Conservation (phyloP, 2,113 vertebrate species). For the Hassar affinis region DNA sequence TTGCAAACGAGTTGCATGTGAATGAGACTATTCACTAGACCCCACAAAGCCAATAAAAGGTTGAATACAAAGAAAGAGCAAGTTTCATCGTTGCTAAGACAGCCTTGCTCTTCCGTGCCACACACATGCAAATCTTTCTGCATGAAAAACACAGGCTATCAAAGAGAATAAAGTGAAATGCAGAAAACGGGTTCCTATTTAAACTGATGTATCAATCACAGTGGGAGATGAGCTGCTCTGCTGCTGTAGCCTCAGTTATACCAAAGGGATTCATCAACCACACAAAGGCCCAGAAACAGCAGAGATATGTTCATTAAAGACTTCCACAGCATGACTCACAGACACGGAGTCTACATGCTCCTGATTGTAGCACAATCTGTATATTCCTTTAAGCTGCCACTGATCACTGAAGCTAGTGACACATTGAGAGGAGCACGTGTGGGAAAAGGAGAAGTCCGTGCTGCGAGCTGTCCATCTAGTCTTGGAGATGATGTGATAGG, state of each 20-base stretch:
- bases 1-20: not conserved
- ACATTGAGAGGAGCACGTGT: constrained; percentile 5
- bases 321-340: constrained; percentile 2
- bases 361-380: constrained; percentile 39
- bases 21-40: not conserved
- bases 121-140: not conserved
- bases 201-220: constrained; percentile 26
- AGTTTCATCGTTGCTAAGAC: not conserved
- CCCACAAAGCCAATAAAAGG: not conserved
- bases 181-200: constrained; percentile 1
- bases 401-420: constrained; percentile 26
- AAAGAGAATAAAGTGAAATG: not conserved
- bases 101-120: not conserved
- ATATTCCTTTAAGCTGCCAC: constrained; percentile 42
- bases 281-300: constrained; percentile 32
- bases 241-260: not conserved
- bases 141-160: not conserved
- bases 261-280: not conserved
- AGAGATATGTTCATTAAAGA: constrained; percentile 32
- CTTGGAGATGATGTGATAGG: constrained; percentile 19
- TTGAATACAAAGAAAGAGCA: not conserved
- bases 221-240: not conserved
- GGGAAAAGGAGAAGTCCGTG: not conserved
- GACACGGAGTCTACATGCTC: not conserved
- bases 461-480: constrained; percentile 37